These are phyloP conservation scores for Petrophora chlorosata DNA, from an alignment of 2,888 invertebrate genomes.

Conservation along the genomic window DNA sequence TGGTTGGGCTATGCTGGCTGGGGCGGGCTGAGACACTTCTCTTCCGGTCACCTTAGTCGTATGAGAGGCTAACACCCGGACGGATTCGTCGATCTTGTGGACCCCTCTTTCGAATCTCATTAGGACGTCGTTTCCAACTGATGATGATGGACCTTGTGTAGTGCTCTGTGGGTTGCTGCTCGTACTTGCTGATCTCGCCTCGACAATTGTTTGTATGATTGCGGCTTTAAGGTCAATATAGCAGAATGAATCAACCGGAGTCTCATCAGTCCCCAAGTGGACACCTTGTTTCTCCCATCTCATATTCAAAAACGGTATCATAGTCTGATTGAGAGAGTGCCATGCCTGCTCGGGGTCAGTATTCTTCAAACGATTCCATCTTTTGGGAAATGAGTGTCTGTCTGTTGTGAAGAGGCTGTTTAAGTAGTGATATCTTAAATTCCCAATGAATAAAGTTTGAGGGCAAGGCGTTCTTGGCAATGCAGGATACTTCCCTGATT, in stretches of 20 bases:
- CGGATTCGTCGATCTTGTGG: neutral
- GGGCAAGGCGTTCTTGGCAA: constrained; percentile 2
- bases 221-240: constrained; percentile 1
- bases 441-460: neutral
- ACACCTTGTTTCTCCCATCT: constrained; percentile 5
- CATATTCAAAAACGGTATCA: constrained; percentile 13
- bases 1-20: neutral
- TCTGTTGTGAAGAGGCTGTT: neutral
- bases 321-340: constrained; percentile 11
- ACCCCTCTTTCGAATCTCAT: constrained; percentile 1
- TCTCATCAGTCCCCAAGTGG: neutral
- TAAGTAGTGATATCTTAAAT: neutral
- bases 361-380: constrained; percentile 2
- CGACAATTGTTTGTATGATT: neutral
- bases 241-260: neutral
- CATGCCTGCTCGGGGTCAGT: constrained; percentile 1
- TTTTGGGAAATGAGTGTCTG: neutral
- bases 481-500: neutral
- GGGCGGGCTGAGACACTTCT: neutral
- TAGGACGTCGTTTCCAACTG: neutral
- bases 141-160: neutral
- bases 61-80: neutral
- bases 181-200: neutral
- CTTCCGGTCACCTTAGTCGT: neutral
- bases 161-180: neutral